phyloP scores from a whole-genome alignment of 2,888 invertebrate genomes.

The Leptinotarsa haldemani region DNA sequence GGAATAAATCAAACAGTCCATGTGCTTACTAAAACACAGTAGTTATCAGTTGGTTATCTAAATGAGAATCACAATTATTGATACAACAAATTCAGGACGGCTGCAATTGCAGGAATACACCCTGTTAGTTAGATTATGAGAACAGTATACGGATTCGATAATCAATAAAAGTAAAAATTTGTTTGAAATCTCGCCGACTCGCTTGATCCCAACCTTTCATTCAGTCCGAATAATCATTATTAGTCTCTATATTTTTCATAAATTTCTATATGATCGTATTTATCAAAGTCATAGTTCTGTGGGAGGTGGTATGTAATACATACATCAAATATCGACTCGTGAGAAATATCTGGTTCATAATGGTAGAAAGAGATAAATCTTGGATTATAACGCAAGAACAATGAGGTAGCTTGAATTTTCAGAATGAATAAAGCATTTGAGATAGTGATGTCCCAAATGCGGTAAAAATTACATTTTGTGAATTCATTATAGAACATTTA shows the following conservation, averaged over 20 bases:
- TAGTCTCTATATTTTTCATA: background rate
- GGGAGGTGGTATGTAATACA: constrained; percentile 6
- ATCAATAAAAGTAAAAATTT: constrained; percentile 64
- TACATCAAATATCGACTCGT: constrained; percentile 10
- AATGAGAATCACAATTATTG: too few relatives aligned
- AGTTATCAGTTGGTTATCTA: too few relatives aligned
- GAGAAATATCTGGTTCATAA: constrained; percentile 3
- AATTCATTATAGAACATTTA: too few relatives aligned
- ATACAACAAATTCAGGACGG: too few relatives aligned
- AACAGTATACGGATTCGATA: constrained; percentile 63
- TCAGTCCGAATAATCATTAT: constrained; percentile 36
- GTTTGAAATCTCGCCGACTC: constrained; percentile 55
- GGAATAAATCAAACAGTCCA: too few relatives aligned
- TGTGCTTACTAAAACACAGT: too few relatives aligned
- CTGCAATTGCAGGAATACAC: background rate
- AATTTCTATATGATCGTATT: constrained; percentile 3
- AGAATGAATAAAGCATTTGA: too few relatives aligned
- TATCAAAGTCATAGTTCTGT: constrained; percentile 11
- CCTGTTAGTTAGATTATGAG: constrained; percentile 53
- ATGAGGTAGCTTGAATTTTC: too few relatives aligned
- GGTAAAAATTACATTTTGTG: too few relatives aligned
- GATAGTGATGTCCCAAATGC: too few relatives aligned
- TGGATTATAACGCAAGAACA: background rate
- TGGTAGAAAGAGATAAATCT: constrained; percentile 15
- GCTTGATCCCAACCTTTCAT: constrained; percentile 48